Base-by-base conservation (phyloP, 2,888 invertebrate genomes). In the Leptopilina drosophilae region DNA sequence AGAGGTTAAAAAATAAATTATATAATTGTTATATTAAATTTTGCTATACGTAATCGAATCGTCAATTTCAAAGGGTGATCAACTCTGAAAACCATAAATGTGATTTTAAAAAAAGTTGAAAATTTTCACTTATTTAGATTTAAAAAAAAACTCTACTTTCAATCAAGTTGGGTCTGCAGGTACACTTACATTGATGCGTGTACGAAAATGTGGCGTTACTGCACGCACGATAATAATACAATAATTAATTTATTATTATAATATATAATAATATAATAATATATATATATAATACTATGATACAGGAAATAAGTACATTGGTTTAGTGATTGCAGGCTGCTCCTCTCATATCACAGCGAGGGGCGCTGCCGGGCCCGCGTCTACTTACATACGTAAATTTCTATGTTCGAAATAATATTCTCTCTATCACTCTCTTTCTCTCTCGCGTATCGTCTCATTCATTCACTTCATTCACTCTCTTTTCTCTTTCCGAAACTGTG, bases 301-400 rank as follows among this genome's bases (percentile, higher is more conserved):
- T 91, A 91, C 91, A 91, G 88, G 88, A 88, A 90, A 91, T 91
- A 91, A 91, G 91, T 91, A 91, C 91, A 91, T 91, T 91, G 91
- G 91, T 92, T 91, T 92, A 91, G 89, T 90, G 91, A 91, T 91
- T 91, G 91, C 91, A 91, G 91, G 91, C 91, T 91, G 91, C 91
- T 91, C 91, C 91, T 91, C 91, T 91, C 90, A 90, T 91, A 91
- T 91, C 91, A 91, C 91, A 91, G 90, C 90, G 91, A 91, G 91
- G 91, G 91, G 91, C 91, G 89, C 89, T 91, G 91, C 91, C 91
- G 91, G 91, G 91, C 91, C 91, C 91, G 91, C 91, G 85, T 86
- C 85, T 87, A 86, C 85, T 87, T 89, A 89, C 85, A 89, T 81
- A 77, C 80, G 66, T 75, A 77, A 15, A 65, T 64, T 78, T 56